A percentile compares a stretch with the other conserved stretches of the same genome.
phyloP scores from a whole-genome alignment of 2,888 invertebrate genomes.

The Nephrotoma guestfalica region DNA sequence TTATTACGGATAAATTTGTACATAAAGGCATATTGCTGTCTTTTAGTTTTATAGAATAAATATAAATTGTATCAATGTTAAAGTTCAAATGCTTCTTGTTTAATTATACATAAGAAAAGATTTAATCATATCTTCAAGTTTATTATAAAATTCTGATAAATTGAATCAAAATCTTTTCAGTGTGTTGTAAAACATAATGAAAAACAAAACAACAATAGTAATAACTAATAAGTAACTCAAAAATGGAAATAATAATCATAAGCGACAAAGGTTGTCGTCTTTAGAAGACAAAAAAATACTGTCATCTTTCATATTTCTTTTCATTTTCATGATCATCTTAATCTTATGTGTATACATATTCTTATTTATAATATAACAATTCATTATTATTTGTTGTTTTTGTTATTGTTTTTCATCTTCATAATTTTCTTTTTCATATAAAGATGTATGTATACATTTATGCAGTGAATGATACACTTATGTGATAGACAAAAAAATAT shows the following conservation, averaged over 20 bases:
- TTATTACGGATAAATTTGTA: not conserved
- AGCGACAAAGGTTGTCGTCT: not conserved
- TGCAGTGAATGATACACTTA: not conserved
- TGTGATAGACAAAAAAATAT: not conserved
- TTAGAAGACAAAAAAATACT: not conserved
- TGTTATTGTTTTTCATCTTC: not conserved
- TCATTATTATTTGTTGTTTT: not conserved
- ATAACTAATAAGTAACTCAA: not conserved
- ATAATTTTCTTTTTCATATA: not conserved
- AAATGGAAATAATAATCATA: not conserved
- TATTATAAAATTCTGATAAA: not conserved
- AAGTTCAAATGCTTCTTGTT: not conserved
- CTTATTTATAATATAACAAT: not conserved
- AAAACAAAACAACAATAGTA: not conserved
- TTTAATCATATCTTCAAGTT: not conserved
- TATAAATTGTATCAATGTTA: not conserved
- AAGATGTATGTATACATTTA: not conserved
- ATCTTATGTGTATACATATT: not conserved
- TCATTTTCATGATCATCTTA: not conserved
- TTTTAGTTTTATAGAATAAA: not conserved
- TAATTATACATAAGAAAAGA: not conserved
- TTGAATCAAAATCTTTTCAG: not conserved
- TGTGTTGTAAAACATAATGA: not conserved
- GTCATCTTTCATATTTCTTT: not conserved
- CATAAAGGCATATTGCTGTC: not conserved